A percentile compares a stretch with the other conserved stretches of the same genome.
These are phyloP conservation scores for Zootermopsis nevadensis DNA, from an alignment of 2,888 invertebrate species.

Conservation along the genomic window DNA sequence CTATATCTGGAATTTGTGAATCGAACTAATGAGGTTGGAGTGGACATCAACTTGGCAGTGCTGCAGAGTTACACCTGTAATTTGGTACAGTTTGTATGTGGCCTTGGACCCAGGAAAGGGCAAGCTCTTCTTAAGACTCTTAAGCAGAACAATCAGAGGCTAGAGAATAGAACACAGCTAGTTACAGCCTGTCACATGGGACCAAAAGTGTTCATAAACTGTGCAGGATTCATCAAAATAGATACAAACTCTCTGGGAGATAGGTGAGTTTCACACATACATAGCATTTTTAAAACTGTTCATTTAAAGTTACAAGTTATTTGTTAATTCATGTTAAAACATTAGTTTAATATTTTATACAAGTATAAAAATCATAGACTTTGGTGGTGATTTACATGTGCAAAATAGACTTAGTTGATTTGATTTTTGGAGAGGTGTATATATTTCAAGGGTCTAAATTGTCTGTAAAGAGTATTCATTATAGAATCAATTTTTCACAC, in stretches of 20 bases:
- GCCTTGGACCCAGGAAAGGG: constrained; percentile 95
- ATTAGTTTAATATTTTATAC: too few relatives aligned
- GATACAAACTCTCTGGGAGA: constrained; percentile 96
- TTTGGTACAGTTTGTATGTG: constrained; percentile 96
- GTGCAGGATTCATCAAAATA: constrained; percentile 98
- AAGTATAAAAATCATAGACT: too few relatives aligned
- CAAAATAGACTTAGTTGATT: too few relatives aligned
- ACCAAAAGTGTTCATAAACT: constrained; percentile 98
- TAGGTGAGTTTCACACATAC: constrained; percentile 60
- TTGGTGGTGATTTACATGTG: too few relatives aligned
- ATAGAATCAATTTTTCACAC: too few relatives aligned
- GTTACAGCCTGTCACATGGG: constrained; percentile 98
- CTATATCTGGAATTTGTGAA: constrained; percentile 91
- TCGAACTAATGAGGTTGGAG: constrained; percentile 97
- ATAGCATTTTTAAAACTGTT: too few relatives aligned
- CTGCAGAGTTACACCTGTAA: constrained; percentile 88
- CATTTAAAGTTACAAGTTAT: too few relatives aligned
- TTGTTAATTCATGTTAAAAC: too few relatives aligned
- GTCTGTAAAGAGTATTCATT: too few relatives aligned
- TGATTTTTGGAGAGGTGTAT: too few relatives aligned
- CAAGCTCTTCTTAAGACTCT: constrained; percentile 86
- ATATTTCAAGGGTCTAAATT: too few relatives aligned
- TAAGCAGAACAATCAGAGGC: constrained; percentile 89
- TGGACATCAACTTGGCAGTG: constrained; percentile 94
- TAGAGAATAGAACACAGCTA: constrained; percentile 95